phyloP scores from a whole-genome alignment of 1,140 invertebrate genomes.

The Helicoverpa armigera region DNA sequence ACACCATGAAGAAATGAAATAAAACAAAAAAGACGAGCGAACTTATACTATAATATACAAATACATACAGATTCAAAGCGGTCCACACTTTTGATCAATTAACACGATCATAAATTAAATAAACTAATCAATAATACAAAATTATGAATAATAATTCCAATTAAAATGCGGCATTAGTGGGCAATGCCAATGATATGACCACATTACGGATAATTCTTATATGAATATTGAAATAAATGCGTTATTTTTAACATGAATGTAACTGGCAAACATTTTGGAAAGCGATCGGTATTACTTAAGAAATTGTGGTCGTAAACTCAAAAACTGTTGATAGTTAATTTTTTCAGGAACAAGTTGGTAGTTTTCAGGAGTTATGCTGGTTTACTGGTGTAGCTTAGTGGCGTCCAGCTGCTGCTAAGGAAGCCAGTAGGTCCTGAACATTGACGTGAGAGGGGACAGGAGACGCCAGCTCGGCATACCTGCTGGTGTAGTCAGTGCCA shows the following conservation, averaged over 20 bases:
- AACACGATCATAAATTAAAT: conserved; percentile 19
- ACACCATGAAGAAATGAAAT: not conserved
- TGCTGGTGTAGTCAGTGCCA: conserved; percentile 63
- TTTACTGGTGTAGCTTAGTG: not conserved
- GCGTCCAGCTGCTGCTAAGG: conserved; percentile 59
- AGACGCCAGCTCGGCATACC: conserved; percentile 72
- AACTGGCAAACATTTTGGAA: not conserved
- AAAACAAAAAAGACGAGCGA: conserved; percentile 18
- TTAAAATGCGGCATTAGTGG: conserved; percentile 9
- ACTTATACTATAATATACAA: conserved; percentile 34
- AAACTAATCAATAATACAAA: conserved; percentile 30
- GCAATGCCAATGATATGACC: conserved; percentile 19
- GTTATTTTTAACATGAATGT: not conserved
- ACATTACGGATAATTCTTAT: not conserved
- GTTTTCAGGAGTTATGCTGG: not conserved
- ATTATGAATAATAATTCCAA: not conserved
- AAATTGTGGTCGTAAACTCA: not conserved
- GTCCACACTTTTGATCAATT: conserved; percentile 34
- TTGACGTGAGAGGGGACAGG: conserved; percentile 68
- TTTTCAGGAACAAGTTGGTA: not conserved
- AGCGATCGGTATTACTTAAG: not conserved
- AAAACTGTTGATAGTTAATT: not conserved
- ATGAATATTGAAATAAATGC: not conserved
- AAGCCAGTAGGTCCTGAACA: conserved; percentile 64
- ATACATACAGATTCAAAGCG: conserved; percentile 33